Evolutionary conservation across 2,797 vertebrate species (phyloP), one percentile per base, ranked within the genome.

Genomic region (Ctenochaetus hawaiiensis): DNA sequence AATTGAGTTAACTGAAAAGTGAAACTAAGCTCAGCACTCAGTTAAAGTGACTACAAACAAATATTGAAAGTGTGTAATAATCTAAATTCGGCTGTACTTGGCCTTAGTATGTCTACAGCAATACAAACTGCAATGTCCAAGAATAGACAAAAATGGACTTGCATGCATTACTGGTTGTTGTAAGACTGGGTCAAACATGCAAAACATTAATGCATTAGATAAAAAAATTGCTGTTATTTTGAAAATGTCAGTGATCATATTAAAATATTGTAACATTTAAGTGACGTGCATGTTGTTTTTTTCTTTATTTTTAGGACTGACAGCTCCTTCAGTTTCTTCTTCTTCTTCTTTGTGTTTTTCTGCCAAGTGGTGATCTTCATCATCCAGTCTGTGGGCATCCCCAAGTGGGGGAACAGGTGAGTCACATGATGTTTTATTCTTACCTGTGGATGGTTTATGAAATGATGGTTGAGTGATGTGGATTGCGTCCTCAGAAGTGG

Each of bases 321-420:
- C 95, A 99, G 97, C 89, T 99, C 98, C 92, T 97, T 99, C 96
- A 99, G 95, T 92, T 99, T 99, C 95, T 99, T 99, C 89, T 95
- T 96, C 87, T 99, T 99, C 96, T 99, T 99, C 94, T 97, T 99
- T 41, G 63, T 99, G 81, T 99, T 99, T 89, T 97, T 99, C 89
- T 96, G 93, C 95, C 98, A 99, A 95, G 96, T 97, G 87, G 94
- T 81, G 6, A 87, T 98, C 89, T 97, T 97, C 72, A 37, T 99
- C 91, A 97, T 99, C 91, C 98, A 99, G 91, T 14, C 96, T 49
- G 95, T 99, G 0, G 98, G 98, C 56, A 96, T 99, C 85, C 97
- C 97, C 49, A 66, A 66, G 10, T 97, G 97, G 96, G 98, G 98
- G 12, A 96, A 97, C 95, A 99, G 98, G 98, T 99, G 61, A 95